Percentiles rank a stretch among this genome's conserved stretches.
Evolutionary conservation across 2,888 invertebrate genomes (phyloP).

Genomic region (Cryptus viduatorius): DNA sequence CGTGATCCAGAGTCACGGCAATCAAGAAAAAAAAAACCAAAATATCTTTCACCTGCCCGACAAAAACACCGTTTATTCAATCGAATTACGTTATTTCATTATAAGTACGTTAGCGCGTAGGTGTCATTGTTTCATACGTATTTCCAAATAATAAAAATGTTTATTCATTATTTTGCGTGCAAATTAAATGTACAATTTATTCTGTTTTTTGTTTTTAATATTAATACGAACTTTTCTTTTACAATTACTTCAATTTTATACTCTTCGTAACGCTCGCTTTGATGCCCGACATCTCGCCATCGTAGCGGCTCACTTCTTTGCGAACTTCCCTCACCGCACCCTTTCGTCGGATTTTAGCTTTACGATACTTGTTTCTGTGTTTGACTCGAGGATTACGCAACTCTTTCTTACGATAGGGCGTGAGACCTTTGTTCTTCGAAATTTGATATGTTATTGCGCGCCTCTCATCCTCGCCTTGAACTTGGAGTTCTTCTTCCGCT

Average conservation of each 20-base stretch:
- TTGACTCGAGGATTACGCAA: slow-evolving; percentile 97
- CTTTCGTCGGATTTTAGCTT: slow-evolving; percentile 96
- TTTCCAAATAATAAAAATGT: slow-evolving; percentile 77
- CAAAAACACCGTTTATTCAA: slow-evolving; percentile 52
- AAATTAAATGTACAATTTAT: slow-evolving; percentile 36
- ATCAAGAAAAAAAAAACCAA: slow-evolving; percentile 23
- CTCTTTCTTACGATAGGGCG: slow-evolving; percentile 96
- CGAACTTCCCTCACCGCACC: slow-evolving; percentile 95
- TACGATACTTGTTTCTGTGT: slow-evolving; percentile 95
- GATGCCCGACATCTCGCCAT: slow-evolving; percentile 97
- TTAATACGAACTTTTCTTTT: neutral
- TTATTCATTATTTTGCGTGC: slow-evolving; percentile 71
- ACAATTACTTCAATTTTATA: slow-evolving; percentile 91
- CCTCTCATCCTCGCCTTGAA: slow-evolving; percentile 87
- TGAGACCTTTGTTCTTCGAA: slow-evolving; percentile 97
- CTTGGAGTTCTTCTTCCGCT: slow-evolving; percentile 68
- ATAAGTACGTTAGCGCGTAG: slow-evolving; percentile 74
- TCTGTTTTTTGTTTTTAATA: slow-evolving; percentile 31
- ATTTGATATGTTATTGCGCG: slow-evolving; percentile 97
- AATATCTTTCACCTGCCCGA: slow-evolving; percentile 29
- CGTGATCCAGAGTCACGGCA: neutral
- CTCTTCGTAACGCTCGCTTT: slow-evolving; percentile 95
- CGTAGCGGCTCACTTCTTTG: slow-evolving; percentile 93
- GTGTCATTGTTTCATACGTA: slow-evolving; percentile 77
- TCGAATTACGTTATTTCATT: slow-evolving; percentile 72